Evolutionary conservation across 2,113 vertebrate species (phyloP), one percentile per base, ranked within the genome.

Genomic region (Uria aalge): DNA sequence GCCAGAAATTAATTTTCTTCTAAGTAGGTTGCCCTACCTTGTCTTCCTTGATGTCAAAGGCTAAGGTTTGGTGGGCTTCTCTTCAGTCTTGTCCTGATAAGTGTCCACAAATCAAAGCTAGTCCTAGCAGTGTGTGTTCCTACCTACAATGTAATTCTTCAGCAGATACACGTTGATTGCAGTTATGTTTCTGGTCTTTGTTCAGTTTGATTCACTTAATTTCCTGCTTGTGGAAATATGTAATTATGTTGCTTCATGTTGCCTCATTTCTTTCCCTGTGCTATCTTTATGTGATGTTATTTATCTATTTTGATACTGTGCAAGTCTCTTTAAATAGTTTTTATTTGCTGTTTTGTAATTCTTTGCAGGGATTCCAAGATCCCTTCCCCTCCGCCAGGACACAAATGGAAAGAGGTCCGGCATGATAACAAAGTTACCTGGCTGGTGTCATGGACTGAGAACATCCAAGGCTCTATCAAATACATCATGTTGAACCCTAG

Each of bases 401-500:
- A 98, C 92, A 99, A 98, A 96, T 99, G 99, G 99, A 99, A 99
- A 97, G 99, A 99, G 89, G 98, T 99, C 68, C 98, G 99, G 55
- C 98, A 99, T 94, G 99, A 99, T 95, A 99, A 99, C 96, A 99
- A 99, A 90, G 99, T 99, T 92, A 99, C 99, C 66, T 99, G 99
- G 99, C 96, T 99, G 94, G 99, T 98, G 30, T 99, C 99, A 9
- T 99, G 99, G 99, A 99, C 99, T 3, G 99, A 99, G 97, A 99
- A 99, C 95, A 99, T 99, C 96, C 99, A 99, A 85, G 99, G 99
- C 80, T 99, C 99, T 68, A 99, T 99, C 97, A 99, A 99, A 94
- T 99, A 99, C 96, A 99, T 99, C 94, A 99, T 99, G 99, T 97
- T 99, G 94, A 99, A 99, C 72, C 99, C 99, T 38, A 99, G 99